Evolutionary conservation across 1,140 invertebrate species (phyloP).

Genomic region (Gryon sp.): DNA sequence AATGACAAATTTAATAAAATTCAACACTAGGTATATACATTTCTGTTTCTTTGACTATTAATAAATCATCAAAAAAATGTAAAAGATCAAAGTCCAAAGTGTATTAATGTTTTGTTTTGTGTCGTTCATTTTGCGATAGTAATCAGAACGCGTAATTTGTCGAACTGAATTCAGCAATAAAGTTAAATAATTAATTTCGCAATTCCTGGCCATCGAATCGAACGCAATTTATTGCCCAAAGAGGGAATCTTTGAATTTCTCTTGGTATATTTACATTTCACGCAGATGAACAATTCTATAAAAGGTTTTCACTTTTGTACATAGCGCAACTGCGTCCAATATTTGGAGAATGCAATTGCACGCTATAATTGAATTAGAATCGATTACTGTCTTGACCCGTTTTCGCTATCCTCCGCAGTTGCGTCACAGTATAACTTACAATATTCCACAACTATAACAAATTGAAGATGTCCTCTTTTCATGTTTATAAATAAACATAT

Average conservation of each 20-base stretch:
- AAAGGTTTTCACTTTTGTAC: conserved; percentile 51
- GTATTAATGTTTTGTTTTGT: conserved; percentile 9
- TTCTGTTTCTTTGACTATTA: no score
- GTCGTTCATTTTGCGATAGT: conserved; percentile 4
- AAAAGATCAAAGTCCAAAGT: no score
- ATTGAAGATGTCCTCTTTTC: no score
- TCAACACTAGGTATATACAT: no score
- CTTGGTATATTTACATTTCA: conserved; percentile 52
- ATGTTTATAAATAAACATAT: background rate
- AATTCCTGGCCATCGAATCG: conserved; percentile 33
- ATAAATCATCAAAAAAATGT: no score
- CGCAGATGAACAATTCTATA: conserved; percentile 57
- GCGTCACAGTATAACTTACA: conserved; percentile 27
- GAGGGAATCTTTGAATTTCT: conserved; percentile 21
- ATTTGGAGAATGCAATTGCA: conserved; percentile 60
- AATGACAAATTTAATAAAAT: no score
- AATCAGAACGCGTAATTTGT: conserved; percentile 25
- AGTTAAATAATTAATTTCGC: conserved; percentile 42
- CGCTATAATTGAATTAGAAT: conserved; percentile 62
- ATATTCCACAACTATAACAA: conserved; percentile 5
- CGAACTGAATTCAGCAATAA: conserved; percentile 17
- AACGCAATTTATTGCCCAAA: conserved; percentile 35
- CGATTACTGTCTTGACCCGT: conserved; percentile 58
- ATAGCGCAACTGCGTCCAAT: conserved; percentile 42
- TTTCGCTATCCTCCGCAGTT: conserved; percentile 42